Conservation (phyloP, 2,113 vertebrate genomes). For the Paraplagusia blochii region DNA sequence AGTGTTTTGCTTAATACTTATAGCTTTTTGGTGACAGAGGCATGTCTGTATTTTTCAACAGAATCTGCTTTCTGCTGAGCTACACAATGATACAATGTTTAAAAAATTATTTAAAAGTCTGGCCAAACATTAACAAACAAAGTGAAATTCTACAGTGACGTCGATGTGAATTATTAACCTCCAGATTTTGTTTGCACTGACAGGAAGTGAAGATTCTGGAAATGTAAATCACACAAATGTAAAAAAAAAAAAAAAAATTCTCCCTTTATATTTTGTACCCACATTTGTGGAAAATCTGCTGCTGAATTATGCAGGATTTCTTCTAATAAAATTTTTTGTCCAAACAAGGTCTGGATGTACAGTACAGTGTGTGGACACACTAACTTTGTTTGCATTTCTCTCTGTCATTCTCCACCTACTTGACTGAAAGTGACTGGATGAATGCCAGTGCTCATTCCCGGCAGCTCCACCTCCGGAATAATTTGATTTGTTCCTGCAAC, state of each 20-base stretch:
- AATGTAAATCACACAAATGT: no score
- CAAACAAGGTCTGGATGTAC: constrained; percentile 12
- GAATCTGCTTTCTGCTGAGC: no score
- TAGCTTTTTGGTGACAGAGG: no score
- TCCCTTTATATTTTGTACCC: neutral
- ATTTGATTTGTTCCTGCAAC: constrained; percentile 50
- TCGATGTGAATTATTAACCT: no score
- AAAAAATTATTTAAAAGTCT: no score
- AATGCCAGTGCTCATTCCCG: constrained; percentile 57
- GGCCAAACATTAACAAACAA: no score
- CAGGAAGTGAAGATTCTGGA: no score
- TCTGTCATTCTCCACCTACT: neutral
- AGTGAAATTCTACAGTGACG: no score
- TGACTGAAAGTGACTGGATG: constrained; percentile 57
- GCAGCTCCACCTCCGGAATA: constrained; percentile 53
- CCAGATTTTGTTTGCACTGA: no score
- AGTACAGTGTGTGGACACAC: constrained; percentile 1
- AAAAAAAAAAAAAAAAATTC: no score
- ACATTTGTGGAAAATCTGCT: constrained; percentile 2
- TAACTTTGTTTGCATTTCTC: neutral
- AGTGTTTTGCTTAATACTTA: neutral
- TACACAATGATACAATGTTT: no score
- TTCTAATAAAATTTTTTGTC: constrained; percentile 19
- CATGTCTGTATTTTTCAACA: neutral
- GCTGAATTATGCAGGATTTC: neutral